A percentile compares a stretch with the other conserved stretches of the same genome.
These are phyloP conservation scores for Etia nguti DNA, from an alignment of 2,113 vertebrate species.

Conservation along the genomic window DNA sequence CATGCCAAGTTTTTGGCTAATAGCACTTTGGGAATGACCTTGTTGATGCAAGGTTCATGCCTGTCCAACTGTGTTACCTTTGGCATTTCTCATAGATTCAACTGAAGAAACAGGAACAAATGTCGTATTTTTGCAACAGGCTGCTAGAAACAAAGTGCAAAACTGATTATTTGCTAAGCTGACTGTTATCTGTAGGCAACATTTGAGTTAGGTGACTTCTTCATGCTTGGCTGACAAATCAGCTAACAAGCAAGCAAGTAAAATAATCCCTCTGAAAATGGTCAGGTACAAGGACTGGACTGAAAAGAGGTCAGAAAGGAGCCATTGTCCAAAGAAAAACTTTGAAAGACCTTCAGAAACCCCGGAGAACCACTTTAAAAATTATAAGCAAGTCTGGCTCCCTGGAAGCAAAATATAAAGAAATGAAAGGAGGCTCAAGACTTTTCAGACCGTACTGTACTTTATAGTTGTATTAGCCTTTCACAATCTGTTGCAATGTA, in stretches of 20 bases:
- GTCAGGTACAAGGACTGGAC: not conserved
- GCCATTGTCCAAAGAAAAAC: not conserved
- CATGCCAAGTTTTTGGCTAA: not conserved
- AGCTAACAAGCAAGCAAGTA: not conserved
- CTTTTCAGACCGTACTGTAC: not conserved
- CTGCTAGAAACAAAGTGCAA: not conserved
- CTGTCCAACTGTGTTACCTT: not conserved
- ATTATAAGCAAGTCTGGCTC: not conserved
- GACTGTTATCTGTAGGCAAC: not conserved
- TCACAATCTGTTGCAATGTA: not conserved
- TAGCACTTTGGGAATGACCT: not conserved
- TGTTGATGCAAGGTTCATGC: not conserved
- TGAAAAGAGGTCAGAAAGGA: not conserved
- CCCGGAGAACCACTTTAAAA: not conserved
- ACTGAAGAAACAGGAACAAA: not conserved
- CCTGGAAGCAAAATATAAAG: not conserved
- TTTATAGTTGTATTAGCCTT: not conserved
- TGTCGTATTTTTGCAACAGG: not conserved
- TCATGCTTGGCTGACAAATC: not conserved
- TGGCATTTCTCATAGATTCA: not conserved
- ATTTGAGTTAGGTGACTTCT: not conserved
- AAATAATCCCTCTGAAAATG: not conserved
- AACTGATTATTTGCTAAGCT: not conserved
- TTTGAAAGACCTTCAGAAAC: not conserved
- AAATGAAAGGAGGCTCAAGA: not conserved